Evolutionary conservation across 1,140 invertebrate species (phyloP).

Genomic region (Achroia grisella): DNA sequence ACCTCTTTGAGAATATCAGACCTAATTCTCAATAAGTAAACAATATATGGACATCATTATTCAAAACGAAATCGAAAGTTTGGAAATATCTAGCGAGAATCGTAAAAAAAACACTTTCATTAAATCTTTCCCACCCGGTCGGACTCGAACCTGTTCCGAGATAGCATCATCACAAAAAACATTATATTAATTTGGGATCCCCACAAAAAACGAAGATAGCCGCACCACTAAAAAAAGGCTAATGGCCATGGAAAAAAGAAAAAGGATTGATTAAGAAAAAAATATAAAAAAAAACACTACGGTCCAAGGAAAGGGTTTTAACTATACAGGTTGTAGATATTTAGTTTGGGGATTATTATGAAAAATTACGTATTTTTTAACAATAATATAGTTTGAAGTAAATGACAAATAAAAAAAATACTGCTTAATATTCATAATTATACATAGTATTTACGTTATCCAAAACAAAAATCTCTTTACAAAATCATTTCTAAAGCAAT

Average conservation of each 20-base stretch:
- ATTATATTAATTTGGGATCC: slow-evolving; percentile 70
- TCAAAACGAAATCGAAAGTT: slow-evolving; percentile 53
- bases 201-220: slow-evolving; percentile 68
- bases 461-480: no score
- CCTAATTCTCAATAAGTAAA: no score
- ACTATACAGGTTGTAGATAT: slow-evolving; percentile 54
- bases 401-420: no score
- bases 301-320: slow-evolving; percentile 55
- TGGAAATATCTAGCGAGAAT: slow-evolving; percentile 24
- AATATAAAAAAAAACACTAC: slow-evolving; percentile 32
- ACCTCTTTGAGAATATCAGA: no score
- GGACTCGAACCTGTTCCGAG: slow-evolving; percentile 45
- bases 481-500: no score
- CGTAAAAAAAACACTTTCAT: slow-evolving; percentile 64
- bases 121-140: slow-evolving; percentile 55
- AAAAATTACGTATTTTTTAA: no score
- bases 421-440: no score
- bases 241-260: slow-evolving; percentile 64
- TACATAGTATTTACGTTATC: no score
- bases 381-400: no score
- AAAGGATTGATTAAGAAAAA: slow-evolving; percentile 52
- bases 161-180: slow-evolving; percentile 50
- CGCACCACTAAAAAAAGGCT: slow-evolving; percentile 57
- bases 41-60: no score
- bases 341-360: no score